These are phyloP conservation scores for Eilema sororculum DNA, from an alignment of 2,888 invertebrate species.

Conservation along the genomic window DNA sequence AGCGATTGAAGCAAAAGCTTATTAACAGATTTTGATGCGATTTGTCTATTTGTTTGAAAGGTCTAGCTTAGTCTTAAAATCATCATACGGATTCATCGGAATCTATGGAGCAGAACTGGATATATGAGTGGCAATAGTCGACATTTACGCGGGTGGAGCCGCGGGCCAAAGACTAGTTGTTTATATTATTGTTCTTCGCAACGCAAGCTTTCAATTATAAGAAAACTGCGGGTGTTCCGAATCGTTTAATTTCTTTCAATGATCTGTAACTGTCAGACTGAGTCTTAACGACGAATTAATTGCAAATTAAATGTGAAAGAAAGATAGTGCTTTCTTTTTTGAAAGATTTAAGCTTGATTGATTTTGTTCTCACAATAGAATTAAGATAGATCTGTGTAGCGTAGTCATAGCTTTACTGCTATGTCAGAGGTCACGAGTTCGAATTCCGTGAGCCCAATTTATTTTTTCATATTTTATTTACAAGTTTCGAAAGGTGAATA, in stretches of 20 bases:
- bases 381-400: not conserved
- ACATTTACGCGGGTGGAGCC: not conserved
- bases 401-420: not conserved
- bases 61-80: too few species aligned
- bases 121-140: not conserved
- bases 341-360: constrained; percentile 1
- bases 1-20: too few species aligned
- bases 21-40: too few species aligned
- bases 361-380: not conserved
- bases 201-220: not conserved
- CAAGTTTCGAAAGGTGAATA: too few species aligned
- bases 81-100: not conserved
- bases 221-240: not conserved
- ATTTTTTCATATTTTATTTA: too few species aligned
- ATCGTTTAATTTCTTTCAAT: not conserved
- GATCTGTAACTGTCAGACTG: not conserved
- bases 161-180: not conserved
- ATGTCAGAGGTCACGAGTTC: too few species aligned
- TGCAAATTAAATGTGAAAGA: not conserved
- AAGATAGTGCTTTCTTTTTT: not conserved
- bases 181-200: constrained; percentile 9
- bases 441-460: too few species aligned
- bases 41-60: too few species aligned
- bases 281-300: not conserved
- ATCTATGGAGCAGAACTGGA: not conserved